Percentiles rank a stretch among this genome's conserved stretches.
Evolutionary conservation across 2,113 vertebrate genomes (phyloP).

Genomic region (Sebastes fasciatus): DNA sequence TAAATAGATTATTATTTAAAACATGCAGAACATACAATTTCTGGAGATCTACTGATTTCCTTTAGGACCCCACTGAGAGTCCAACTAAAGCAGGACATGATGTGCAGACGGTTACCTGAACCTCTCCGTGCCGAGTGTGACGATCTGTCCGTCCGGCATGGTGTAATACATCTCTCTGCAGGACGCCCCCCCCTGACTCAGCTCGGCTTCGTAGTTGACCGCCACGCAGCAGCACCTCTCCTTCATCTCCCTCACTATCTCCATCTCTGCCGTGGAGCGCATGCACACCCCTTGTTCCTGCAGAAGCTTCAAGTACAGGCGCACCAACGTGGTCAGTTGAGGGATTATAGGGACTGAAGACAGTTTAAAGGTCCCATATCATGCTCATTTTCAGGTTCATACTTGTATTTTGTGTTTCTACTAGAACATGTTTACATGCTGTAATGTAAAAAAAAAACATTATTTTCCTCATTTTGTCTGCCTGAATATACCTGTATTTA

Average conservation of each 20-base stretch:
- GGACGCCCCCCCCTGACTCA: constrained; percentile 27
- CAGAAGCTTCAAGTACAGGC: constrained; percentile 70
- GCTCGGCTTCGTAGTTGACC: constrained; percentile 72
- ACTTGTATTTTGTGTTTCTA: no score
- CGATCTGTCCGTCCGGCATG: constrained; percentile 80
- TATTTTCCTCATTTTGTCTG: no score
- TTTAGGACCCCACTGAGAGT: background rate
- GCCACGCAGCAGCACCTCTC: constrained; percentile 82
- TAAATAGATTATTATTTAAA: no score
- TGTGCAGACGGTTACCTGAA: constrained; percentile 76
- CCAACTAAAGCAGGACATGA: background rate
- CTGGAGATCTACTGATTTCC: background rate
- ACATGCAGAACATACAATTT: background rate
- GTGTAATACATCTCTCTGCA: constrained; percentile 72
- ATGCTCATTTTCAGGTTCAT: no score
- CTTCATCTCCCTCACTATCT: constrained; percentile 86
- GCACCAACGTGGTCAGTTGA: background rate
- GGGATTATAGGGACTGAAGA: background rate
- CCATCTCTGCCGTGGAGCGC: constrained; percentile 82
- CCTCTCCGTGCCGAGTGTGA: constrained; percentile 73
- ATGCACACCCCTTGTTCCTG: constrained; percentile 82
- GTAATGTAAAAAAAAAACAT: no score
- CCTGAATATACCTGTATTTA: no score
- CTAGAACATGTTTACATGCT: no score
- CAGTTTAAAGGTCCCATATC: no score